These are phyloP conservation scores for Eristalis pertinax DNA, from an alignment of 2,888 invertebrate genomes.

Conservation along the genomic window DNA sequence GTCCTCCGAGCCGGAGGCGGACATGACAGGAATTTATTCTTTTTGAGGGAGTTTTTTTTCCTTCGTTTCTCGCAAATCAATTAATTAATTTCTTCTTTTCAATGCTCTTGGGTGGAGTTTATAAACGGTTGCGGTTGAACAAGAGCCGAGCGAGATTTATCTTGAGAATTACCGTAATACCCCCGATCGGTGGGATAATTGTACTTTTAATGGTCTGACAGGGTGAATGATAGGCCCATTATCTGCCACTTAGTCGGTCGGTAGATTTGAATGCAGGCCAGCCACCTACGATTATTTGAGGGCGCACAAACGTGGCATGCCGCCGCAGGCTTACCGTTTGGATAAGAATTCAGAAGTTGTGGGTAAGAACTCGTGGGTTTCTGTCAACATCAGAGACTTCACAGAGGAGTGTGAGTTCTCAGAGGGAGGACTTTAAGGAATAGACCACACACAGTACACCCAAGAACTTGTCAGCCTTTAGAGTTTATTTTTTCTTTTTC, in stretches of 20 bases:
- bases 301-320: neutral
- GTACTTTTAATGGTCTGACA: conserved; percentile 3
- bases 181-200: neutral
- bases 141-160: conserved; percentile 21
- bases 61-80: neutral
- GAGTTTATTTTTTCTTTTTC: too few species aligned
- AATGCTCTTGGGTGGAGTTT: neutral
- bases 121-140: conserved; percentile 1
- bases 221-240: conserved; percentile 43
- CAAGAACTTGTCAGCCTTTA: too few species aligned
- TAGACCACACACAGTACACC: too few species aligned
- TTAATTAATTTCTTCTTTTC: neutral
- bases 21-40: neutral
- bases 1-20: neutral
- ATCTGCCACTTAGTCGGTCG: conserved; percentile 32
- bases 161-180: neutral
- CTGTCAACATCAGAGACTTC: neutral
- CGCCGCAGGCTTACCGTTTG: neutral
- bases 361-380: neutral
- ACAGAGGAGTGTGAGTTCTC: too few species aligned
- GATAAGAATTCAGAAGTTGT: neutral
- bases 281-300: neutral
- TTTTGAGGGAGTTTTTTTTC: neutral
- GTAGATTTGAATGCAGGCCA: neutral
- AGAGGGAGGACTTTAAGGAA: too few species aligned